phyloP scores from a whole-genome alignment of 2,888 invertebrate species.

The Noctua janthina region DNA sequence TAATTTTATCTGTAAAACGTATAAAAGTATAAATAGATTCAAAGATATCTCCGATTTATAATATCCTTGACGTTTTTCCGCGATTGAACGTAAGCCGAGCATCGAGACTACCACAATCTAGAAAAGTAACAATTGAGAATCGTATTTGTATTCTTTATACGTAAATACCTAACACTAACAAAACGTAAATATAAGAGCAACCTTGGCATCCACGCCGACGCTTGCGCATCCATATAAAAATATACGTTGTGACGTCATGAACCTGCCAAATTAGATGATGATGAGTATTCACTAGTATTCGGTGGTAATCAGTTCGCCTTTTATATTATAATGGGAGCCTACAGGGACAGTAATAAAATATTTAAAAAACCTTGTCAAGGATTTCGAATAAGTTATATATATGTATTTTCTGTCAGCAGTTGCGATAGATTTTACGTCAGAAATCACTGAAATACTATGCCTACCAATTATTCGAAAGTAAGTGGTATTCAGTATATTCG shows the following conservation, averaged over 20 bases:
- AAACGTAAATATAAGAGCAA: constrained; percentile 72
- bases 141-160: constrained; percentile 48
- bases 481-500: constrained; percentile 1
- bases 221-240: constrained; percentile 73
- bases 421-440: background rate
- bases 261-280: constrained; percentile 66
- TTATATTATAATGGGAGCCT: constrained; percentile 4
- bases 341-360: background rate
- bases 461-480: constrained; percentile 8
- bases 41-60: constrained; percentile 32
- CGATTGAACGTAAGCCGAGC: constrained; percentile 48
- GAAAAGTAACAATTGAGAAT: constrained; percentile 38
- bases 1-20: constrained; percentile 41
- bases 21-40: constrained; percentile 42
- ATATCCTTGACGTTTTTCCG: constrained; percentile 68
- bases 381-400: background rate
- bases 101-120: constrained; percentile 29
- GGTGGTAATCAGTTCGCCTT: constrained; percentile 22
- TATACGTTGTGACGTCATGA: constrained; percentile 70
- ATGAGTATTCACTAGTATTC: constrained; percentile 53
- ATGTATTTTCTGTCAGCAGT: background rate
- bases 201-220: constrained; percentile 75
- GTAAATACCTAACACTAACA: constrained; percentile 50
- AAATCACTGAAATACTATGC: background rate
- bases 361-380: background rate